These are phyloP conservation scores for Papilio xuthus DNA, from an alignment of 1,140 invertebrate species.

Conservation along the genomic window DNA sequence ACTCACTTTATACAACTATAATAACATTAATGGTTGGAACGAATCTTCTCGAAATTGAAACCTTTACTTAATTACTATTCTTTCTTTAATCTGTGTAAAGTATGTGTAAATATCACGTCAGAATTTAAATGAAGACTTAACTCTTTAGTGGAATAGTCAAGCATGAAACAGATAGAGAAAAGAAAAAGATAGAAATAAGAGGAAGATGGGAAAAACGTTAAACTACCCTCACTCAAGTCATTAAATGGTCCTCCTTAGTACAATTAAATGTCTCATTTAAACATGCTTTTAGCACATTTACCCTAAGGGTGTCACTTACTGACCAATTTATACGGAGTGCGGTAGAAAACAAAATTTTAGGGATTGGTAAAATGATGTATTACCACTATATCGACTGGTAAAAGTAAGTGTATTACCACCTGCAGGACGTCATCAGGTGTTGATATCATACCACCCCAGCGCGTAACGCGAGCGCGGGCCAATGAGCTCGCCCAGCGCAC, in stretches of 20 bases:
- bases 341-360: not conserved
- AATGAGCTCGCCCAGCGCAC: slow-evolving; percentile 94
- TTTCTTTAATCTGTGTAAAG: not conserved
- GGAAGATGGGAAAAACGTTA: too few species aligned
- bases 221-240: too few species aligned
- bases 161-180: too few species aligned
- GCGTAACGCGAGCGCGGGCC: slow-evolving; percentile 92
- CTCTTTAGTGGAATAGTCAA: too few species aligned
- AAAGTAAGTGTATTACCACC: slow-evolving; percentile 79
- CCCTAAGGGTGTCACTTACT: not conserved
- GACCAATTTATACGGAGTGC: not conserved
- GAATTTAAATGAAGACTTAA: not conserved
- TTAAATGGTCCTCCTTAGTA: not conserved
- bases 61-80: too few species aligned
- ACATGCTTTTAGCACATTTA: not conserved
- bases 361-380: not conserved
- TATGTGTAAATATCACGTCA: not conserved
- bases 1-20: not conserved
- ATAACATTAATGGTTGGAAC: not conserved
- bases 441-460: slow-evolving; percentile 99
- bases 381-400: not conserved
- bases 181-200: too few species aligned
- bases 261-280: not conserved
- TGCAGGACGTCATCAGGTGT: slow-evolving; percentile 97
- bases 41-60: not conserved